Evolutionary conservation across 1,140 invertebrate genomes (phyloP).

Genomic region (Agrypnia vestita): DNA sequence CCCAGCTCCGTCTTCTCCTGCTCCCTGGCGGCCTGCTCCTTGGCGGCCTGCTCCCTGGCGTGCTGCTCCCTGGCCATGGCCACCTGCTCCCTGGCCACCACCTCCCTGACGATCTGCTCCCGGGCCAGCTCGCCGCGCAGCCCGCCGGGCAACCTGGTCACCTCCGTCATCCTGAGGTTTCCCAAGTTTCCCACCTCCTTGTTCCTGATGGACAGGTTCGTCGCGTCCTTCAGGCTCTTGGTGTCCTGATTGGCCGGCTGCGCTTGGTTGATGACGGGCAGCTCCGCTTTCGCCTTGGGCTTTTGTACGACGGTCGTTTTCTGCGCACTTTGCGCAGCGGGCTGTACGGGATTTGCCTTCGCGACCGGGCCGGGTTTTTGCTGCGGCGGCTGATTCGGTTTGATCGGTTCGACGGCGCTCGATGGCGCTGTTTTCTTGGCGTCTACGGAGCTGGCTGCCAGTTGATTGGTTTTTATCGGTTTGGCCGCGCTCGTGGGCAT

Average conservation of each 20-base stretch:
- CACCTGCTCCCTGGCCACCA: no score
- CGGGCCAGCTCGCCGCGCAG: no score
- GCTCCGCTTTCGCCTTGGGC: neutral
- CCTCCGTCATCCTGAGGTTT: no score
- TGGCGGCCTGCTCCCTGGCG: no score
- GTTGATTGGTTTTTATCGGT: neutral
- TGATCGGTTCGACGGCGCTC: neutral
- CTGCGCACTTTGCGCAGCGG: no score
- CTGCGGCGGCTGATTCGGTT: neutral
- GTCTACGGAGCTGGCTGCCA: neutral
- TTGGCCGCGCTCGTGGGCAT: neutral
- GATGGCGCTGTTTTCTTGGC: neutral
- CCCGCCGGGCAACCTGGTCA: no score
- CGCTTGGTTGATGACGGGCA: neutral
- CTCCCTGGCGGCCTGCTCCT: neutral
- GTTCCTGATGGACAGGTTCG: constrained; percentile 12
- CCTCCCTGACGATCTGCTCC: no score
- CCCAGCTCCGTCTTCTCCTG: neutral
- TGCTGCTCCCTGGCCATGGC: neutral
- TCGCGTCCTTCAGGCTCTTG: constrained; percentile 21
- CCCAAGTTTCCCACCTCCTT: neutral
- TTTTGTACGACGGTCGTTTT: neutral
- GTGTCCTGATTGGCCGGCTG: neutral
- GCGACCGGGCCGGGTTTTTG: neutral
- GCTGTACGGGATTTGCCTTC: neutral